Evolutionary conservation across 1,140 invertebrate genomes (phyloP), one percentile per base, ranked within the genome.

Genomic region (Chionoecetes opilio): DNA sequence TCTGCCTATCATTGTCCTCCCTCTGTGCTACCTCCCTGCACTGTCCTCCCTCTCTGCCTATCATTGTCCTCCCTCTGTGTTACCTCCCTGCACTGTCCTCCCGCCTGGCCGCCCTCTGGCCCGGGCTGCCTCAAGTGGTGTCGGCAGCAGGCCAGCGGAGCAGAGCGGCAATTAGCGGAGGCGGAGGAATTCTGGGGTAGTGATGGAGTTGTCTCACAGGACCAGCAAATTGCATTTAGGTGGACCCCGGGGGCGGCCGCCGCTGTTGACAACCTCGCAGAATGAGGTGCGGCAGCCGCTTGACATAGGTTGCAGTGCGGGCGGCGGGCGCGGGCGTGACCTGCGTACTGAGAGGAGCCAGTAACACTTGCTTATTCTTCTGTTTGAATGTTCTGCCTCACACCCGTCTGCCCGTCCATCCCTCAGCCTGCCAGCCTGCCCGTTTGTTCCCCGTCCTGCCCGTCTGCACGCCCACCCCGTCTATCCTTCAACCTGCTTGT

Each of bases 191-290:
- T 75, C 63, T 75, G 63, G 63, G 63, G 6, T n/a, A 21, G 63
- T 75, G 63, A 75, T 75, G 63, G 63, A 75, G 63, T 75, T 75
- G 63, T 75, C 63, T 75, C 63, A n/a, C 63, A n/a, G 63, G 63
- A 75, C 63, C 63, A 75, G 63, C 63, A 75, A 75, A 75, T 75
- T 75, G 63, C 63, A 75, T 75, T 75, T 75, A 75, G 63, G 63
- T 26, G 63, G 63, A 75, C 63, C 63, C 63, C 63, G 21, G 63
- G 63, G 63, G 63, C 63, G 63, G 63, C 63, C 63, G n/a, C 63
- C 63, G 63, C 63, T 75, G 63, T 75, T 75, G 63, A 75, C 63
- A 75, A 75, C 63, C 63, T 75, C 63, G 63, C 63, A 75, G 21
- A 75, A 75, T 75, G 63, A 75, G 63, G 21, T 75, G 63, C 63